phyloP scores from a whole-genome alignment of 2,113 vertebrate genomes.

The Craseonycteris thonglongyai region DNA sequence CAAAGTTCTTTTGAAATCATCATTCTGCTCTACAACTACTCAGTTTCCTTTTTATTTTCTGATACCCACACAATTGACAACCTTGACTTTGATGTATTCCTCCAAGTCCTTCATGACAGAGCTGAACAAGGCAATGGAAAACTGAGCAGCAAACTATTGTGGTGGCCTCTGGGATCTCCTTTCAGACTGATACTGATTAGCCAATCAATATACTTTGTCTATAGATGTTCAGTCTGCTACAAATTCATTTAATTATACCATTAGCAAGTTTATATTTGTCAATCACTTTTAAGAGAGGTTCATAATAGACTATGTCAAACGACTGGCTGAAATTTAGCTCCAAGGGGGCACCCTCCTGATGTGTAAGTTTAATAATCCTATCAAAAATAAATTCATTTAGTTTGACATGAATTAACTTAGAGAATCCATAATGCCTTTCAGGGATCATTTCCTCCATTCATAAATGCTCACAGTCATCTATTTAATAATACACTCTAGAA shows the following conservation, averaged over 20 bases:
- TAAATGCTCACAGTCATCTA: conserved; percentile 35
- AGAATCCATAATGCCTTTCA: conserved; percentile 53
- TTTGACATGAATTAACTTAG: conserved; percentile 61
- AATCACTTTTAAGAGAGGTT: conserved; percentile 31
- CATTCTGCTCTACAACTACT: background rate
- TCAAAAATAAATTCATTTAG: conserved; percentile 66
- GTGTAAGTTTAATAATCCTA: conserved; percentile 45
- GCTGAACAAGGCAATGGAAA: background rate
- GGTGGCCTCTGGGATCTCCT: background rate
- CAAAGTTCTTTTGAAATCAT: background rate
- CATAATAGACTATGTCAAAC: conserved; percentile 45
- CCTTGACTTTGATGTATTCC: background rate
- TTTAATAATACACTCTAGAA: conserved; percentile 34
- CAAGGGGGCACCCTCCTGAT: conserved; percentile 16
- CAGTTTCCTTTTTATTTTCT: background rate
- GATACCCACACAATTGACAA: background rate
- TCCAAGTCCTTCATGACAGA: background rate
- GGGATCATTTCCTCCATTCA: conserved; percentile 35
- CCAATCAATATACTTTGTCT: conserved; percentile 41
- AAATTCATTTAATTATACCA: conserved; percentile 55
- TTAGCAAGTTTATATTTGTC: conserved; percentile 20
- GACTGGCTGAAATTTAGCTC: conserved; percentile 36
- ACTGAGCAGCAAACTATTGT: background rate
- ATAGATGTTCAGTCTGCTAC: conserved; percentile 34
- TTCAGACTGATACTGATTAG: conserved; percentile 16